Evolutionary conservation across 1,140 invertebrate genomes (phyloP).

Genomic region (Atta cephalotes): DNA sequence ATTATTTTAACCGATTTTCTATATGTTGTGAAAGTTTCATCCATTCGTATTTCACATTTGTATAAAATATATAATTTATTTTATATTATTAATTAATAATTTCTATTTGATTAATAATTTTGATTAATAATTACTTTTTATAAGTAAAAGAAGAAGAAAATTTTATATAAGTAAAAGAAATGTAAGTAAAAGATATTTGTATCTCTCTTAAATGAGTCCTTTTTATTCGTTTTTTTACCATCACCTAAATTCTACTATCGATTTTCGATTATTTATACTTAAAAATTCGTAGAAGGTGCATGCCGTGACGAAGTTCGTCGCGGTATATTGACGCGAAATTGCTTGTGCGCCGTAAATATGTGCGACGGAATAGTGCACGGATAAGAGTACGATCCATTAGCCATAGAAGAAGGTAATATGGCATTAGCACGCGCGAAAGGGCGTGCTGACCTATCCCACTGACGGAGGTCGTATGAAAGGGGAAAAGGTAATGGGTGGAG

Average conservation of each 20-base stretch:
- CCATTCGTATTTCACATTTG: not conserved
- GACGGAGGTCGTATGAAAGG: conserved; percentile 59
- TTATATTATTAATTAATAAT: not conserved
- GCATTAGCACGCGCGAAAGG: conserved; percentile 74
- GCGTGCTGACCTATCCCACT: conserved; percentile 78
- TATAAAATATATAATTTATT: too few relatives aligned
- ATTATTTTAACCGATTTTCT: not conserved
- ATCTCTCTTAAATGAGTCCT: not conserved
- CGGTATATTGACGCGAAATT: conserved; percentile 21
- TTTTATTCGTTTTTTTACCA: not conserved
- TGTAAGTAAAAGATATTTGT: not conserved
- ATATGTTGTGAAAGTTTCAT: not conserved
- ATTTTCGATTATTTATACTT: conserved; percentile 1
- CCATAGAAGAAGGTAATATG: conserved; percentile 73
- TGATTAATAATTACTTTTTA: not conserved
- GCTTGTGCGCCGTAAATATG: conserved; percentile 50
- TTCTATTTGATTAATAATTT: not conserved
- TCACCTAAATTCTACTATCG: not conserved
- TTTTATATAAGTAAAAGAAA: not conserved
- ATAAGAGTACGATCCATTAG: conserved; percentile 76
- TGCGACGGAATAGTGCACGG: conserved; percentile 60
- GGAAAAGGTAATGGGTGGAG: conserved; percentile 68
- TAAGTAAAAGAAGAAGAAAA: too few relatives aligned
- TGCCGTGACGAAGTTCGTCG: conserved; percentile 22
- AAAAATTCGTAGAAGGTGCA: conserved; percentile 14